Evolutionary conservation across 2,888 invertebrate genomes (phyloP), one percentile per base, ranked within the genome.

Genomic region (Parapristionchus giblindavisi): DNA sequence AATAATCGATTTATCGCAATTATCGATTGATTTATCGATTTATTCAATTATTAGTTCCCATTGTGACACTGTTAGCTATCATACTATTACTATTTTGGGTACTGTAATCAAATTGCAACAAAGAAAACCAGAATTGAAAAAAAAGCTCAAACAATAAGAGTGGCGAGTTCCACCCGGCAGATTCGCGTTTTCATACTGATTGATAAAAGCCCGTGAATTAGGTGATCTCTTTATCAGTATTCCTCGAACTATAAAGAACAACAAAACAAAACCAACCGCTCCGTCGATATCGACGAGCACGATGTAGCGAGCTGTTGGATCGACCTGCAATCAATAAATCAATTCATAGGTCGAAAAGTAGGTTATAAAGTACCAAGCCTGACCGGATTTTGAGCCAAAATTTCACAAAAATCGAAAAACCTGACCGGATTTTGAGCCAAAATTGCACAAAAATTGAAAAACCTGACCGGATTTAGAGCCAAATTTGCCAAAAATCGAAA

Each of bases 231-330:
- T n/a, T n/a, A n/a, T 60, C 60, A 34, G 21, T 17, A 60, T 40
- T 40, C 61, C 38, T 24, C 61, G 29, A n/a, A n/a, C 14, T 5
- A 29, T 8, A 1, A 11, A 3, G 17, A 11, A 29, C 14, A 3
- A 3, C 1, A 24, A 29, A 36, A 1, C 36, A 6, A n/a, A 32
- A 65, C 85, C 81, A 83, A 91, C 93, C 88, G 93, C 92, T 80
- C 93, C 92, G 81, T 93, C 92, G 84, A 94, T 92, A 89, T 96
- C 96, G 0, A 96, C 93, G 51, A 97, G 91, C 40, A 96, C 90
- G 73, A 98, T 90, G 89, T 94, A 96, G 79, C 92, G 92, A 0
- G 95, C 94, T 65, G 93, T 93, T 61, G 93, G 91, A 89, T 97
- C 96, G 71, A 96, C 90, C 40, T 75, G 66, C 5, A 79, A 61